phyloP scores from a whole-genome alignment of 2,797 vertebrate genomes.

The Rhinella marina region DNA sequence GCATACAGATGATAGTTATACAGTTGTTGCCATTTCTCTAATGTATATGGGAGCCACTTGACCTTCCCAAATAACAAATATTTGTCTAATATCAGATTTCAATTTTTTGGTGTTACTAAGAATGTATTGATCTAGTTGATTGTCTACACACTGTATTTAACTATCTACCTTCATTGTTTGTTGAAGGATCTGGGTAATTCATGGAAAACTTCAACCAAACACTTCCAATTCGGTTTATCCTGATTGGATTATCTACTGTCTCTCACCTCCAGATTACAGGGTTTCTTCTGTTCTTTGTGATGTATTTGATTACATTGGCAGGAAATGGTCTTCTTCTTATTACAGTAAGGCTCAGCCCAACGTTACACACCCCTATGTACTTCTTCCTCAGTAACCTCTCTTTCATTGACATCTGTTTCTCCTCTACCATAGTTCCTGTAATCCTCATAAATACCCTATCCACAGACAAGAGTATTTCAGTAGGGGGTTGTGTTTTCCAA shows the following conservation, averaged over 20 bases:
- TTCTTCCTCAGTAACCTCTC: conserved; percentile 29
- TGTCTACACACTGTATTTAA: too few relatives aligned
- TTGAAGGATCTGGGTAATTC: too few relatives aligned
- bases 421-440: conserved; percentile 17
- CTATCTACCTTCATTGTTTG: too few relatives aligned
- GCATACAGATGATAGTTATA: too few relatives aligned
- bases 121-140: too few relatives aligned
- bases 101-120: too few relatives aligned
- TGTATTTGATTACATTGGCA: not conserved
- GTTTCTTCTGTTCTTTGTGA: not conserved
- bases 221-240: too few relatives aligned
- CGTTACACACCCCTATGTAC: conserved; percentile 26
- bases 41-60: too few relatives aligned
- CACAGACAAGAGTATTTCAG: not conserved
- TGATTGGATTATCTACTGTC: not conserved
- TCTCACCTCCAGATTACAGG: not conserved
- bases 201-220: too few relatives aligned
- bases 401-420: conserved; percentile 36
- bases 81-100: too few relatives aligned
- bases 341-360: not conserved
- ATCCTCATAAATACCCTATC: not conserved
- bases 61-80: too few relatives aligned
- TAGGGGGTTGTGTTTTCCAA: not conserved
- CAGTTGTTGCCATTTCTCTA: too few relatives aligned
- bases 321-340: not conserved